These are phyloP conservation scores for Leistus spinibarbis DNA, from an alignment of 2,888 invertebrate species.

Conservation along the genomic window DNA sequence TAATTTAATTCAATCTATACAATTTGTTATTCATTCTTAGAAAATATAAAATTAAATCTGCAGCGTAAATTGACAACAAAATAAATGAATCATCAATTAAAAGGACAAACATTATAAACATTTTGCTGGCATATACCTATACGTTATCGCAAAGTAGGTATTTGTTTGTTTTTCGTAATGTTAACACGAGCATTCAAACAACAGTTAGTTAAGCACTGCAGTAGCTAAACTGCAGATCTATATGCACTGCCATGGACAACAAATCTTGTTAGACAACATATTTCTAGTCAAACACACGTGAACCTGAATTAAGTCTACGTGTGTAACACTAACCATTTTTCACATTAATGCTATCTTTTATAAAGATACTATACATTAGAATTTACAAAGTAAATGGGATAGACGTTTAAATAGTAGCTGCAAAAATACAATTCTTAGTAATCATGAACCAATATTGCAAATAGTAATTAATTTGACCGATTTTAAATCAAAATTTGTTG, in stretches of 20 bases:
- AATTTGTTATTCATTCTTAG: background rate
- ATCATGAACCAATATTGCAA: too few species aligned
- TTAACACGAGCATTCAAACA: conserved; percentile 30
- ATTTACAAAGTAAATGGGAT: too few species aligned
- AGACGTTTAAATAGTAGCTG: too few species aligned
- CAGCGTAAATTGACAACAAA: background rate
- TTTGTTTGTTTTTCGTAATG: conserved; percentile 18
- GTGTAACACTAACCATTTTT: background rate
- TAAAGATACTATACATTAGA: background rate
- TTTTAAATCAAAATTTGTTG: too few species aligned
- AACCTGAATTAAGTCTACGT: background rate
- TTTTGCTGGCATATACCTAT: too few species aligned
- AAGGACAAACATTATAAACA: background rate
- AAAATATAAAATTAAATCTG: background rate
- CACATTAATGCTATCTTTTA: background rate
- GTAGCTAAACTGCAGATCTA: conserved; percentile 26
- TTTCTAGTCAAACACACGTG: background rate
- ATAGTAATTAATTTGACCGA: too few species aligned
- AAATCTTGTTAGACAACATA: background rate
- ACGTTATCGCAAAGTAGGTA: background rate
- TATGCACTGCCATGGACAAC: conserved; percentile 1
- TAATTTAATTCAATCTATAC: background rate
- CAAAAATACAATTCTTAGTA: too few species aligned
- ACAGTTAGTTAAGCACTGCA: conserved; percentile 32
- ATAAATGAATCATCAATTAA: background rate